These are phyloP conservation scores for Oreocharis arfaki DNA, from an alignment of 2,113 vertebrate species.

Conservation along the genomic window DNA sequence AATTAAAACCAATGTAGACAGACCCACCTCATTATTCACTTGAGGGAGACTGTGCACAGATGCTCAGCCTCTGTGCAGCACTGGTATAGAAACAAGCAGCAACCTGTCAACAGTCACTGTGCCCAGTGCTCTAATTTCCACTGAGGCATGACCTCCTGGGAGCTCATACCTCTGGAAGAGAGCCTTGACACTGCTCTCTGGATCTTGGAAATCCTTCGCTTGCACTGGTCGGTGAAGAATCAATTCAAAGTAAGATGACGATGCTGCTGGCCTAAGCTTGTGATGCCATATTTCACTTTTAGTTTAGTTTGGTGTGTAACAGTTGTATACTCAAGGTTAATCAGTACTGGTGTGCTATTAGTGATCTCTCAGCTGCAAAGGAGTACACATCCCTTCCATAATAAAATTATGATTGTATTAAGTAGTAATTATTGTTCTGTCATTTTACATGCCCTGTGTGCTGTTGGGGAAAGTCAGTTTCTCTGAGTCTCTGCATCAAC, in stretches of 20 bases:
- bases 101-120: accelerated
- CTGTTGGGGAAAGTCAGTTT: neutral
- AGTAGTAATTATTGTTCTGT: neutral
- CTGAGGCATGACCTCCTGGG: neutral
- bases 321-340: neutral
- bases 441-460: neutral
- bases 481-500: neutral
- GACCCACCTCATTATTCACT: neutral
- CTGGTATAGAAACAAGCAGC: neutral
- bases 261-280: neutral
- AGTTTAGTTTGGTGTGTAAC: neutral
- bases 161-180: neutral
- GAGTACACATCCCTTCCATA: neutral
- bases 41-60: neutral
- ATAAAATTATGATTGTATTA: neutral
- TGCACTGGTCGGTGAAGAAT: neutral
- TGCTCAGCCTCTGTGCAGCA: neutral
- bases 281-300: neutral
- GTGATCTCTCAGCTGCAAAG: neutral
- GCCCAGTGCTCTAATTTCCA: neutral
- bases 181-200: neutral
- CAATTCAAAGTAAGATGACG: neutral
- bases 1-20: neutral
- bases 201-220: neutral
- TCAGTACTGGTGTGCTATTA: neutral